A percentile compares a stretch with the other conserved stretches of the same genome.
These are phyloP conservation scores for Lasioglossum marginatum DNA, from an alignment of 2,888 invertebrate species.

Conservation along the genomic window DNA sequence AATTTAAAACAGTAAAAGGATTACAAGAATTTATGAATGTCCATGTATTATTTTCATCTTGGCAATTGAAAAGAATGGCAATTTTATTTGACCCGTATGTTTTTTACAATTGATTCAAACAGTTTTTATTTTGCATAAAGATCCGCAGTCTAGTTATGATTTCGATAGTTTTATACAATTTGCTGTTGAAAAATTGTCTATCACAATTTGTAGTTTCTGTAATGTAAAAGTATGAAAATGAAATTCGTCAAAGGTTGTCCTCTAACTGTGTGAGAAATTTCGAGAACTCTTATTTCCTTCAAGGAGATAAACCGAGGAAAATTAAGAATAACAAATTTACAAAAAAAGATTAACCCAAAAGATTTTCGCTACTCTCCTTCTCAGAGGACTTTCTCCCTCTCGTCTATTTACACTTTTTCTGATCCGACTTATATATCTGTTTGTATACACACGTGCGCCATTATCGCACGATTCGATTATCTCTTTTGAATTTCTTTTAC, in stretches of 20 bases:
- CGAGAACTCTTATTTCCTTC: neutral
- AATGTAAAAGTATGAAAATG: neutral
- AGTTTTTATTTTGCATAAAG: too few relatives aligned
- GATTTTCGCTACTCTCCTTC: neutral
- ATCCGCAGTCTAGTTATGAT: neutral
- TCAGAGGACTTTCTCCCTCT: neutral
- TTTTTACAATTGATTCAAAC: too few relatives aligned
- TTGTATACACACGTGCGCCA: neutral
- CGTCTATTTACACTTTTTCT: neutral
- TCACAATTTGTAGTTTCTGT: neutral
- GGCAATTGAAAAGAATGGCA: too few relatives aligned
- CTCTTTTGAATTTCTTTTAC: neutral
- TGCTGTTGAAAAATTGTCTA: neutral
- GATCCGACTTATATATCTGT: neutral
- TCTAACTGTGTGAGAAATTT: neutral
- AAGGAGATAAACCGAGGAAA: neutral
- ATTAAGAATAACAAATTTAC: neutral
- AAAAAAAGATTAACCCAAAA: neutral
- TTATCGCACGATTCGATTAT: neutral
- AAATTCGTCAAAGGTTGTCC: neutral
- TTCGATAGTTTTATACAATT: neutral
- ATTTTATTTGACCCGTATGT: too few relatives aligned
- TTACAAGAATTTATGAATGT: too few relatives aligned
- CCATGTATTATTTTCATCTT: too few relatives aligned
- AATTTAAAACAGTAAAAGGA: too few relatives aligned